Percentiles rank a stretch among this genome's conserved stretches.
Evolutionary conservation across 2,888 invertebrate genomes (phyloP).

Genomic region (Anodontia alba): DNA sequence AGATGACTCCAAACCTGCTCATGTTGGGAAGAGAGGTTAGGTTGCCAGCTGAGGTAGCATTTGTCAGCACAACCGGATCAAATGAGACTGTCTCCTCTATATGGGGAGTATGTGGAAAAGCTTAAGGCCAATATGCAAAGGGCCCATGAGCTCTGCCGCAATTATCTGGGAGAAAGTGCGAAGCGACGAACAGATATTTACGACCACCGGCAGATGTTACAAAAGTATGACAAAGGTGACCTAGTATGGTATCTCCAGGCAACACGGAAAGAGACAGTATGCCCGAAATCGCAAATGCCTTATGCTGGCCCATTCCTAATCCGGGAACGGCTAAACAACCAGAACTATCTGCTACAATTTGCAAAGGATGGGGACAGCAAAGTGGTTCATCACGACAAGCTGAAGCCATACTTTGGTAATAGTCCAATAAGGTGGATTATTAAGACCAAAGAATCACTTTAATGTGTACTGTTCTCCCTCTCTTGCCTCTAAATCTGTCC

Average conservation of each 20-base stretch:
- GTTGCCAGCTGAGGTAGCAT: no score
- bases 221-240: neutral
- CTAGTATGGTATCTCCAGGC: no score
- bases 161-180: conserved; percentile 12
- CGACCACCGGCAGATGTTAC: neutral
- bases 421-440: conserved; percentile 2
- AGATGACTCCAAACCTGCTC: no score
- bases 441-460: no score
- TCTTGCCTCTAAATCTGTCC: no score
- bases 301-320: conserved; percentile 12
- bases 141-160: no score
- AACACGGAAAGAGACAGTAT: neutral
- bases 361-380: neutral
- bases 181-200: conserved; percentile 19
- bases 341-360: neutral
- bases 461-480: no score
- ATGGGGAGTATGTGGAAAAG: conserved; percentile 30
- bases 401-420: conserved; percentile 8
- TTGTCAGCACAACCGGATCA: conserved; percentile 7
- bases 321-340: no score
- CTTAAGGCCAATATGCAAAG: no score
- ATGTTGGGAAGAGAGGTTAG: no score
- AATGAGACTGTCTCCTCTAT: neutral
- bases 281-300: conserved; percentile 1
- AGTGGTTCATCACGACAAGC: no score